phyloP scores from a whole-genome alignment of 2,888 invertebrate species.

The Athalia rosae region DNA sequence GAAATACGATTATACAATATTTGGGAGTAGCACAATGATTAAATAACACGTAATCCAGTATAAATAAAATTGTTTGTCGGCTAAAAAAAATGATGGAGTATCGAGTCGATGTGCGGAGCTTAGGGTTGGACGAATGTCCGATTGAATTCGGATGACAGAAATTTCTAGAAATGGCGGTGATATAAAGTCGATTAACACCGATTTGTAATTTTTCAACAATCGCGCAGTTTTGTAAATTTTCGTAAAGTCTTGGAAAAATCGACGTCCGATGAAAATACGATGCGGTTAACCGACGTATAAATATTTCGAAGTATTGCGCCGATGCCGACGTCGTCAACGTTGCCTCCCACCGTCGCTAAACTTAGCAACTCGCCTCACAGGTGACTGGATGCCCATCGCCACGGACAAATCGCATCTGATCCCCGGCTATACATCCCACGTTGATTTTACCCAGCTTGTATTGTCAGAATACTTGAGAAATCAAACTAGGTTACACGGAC shows the following conservation, averaged over 20 bases:
- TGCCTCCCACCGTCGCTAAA: slow-evolving; percentile 65
- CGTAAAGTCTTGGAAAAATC: slow-evolving; percentile 15
- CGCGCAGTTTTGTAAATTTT: neutral
- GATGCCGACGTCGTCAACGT: slow-evolving; percentile 62
- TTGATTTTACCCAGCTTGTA: slow-evolving; percentile 16
- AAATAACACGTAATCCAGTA: neutral
- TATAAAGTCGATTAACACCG: neutral
- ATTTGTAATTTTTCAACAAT: neutral
- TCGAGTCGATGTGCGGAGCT: no score
- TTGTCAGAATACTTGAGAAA: slow-evolving; percentile 3
- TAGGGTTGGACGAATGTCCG: neutral
- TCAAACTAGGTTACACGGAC: slow-evolving; percentile 5
- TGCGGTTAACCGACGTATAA: slow-evolving; percentile 67
- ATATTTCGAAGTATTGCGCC: slow-evolving; percentile 68
- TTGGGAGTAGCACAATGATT: neutral
- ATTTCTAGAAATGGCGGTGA: neutral
- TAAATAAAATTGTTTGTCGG: no score
- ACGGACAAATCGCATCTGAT: slow-evolving; percentile 66
- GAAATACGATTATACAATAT: slow-evolving; percentile 12
- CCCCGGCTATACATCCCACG: slow-evolving; percentile 54
- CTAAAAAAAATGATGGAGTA: no score
- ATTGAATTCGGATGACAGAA: neutral
- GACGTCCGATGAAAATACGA: slow-evolving; percentile 67
- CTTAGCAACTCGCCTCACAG: slow-evolving; percentile 70
- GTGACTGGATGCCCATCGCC: slow-evolving; percentile 55